phyloP scores from a whole-genome alignment of 2,797 vertebrate species.

The Hyperoplus lanceolatus region DNA sequence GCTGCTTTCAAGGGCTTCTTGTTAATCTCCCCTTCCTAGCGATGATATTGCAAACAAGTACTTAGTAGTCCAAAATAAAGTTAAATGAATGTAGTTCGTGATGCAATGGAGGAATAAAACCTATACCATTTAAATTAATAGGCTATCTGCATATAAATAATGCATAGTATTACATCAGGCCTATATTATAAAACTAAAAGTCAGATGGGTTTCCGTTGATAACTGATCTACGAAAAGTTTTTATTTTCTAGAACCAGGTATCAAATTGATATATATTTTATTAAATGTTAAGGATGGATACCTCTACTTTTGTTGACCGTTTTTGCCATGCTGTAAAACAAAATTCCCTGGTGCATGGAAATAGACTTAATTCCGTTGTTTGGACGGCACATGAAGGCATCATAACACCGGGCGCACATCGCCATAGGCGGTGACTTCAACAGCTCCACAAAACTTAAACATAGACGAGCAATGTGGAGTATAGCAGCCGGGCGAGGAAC shows the following conservation, averaged over 20 bases:
- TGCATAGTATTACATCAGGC: too few species aligned
- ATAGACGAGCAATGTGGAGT: not conserved
- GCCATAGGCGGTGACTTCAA: conserved; percentile 65
- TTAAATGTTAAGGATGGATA: not conserved
- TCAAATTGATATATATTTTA: too few species aligned
- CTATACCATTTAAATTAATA: not conserved
- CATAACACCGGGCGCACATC: conserved; percentile 31
- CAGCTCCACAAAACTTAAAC: conserved; percentile 20
- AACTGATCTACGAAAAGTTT: not conserved
- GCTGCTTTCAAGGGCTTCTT: conserved; percentile 46
- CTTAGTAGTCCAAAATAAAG: not conserved
- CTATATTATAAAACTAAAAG: too few species aligned
- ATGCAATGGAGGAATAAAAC: rapidly evolving
- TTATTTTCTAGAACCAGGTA: not conserved
- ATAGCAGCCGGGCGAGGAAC: not conserved
- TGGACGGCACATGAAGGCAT: conserved; percentile 49
- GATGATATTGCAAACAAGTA: not conserved
- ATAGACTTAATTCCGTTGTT: rapidly evolving
- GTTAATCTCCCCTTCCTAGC: not conserved
- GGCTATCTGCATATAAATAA: not conserved
- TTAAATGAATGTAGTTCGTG: too few species aligned
- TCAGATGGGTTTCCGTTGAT: too few species aligned
- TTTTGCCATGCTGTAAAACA: not conserved
- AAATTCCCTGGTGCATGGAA: too few species aligned
- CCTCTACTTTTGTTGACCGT: not conserved